These are phyloP conservation scores for Nerophis lumbriciformis DNA, from an alignment of 2,113 vertebrate species.

Conservation along the genomic window DNA sequence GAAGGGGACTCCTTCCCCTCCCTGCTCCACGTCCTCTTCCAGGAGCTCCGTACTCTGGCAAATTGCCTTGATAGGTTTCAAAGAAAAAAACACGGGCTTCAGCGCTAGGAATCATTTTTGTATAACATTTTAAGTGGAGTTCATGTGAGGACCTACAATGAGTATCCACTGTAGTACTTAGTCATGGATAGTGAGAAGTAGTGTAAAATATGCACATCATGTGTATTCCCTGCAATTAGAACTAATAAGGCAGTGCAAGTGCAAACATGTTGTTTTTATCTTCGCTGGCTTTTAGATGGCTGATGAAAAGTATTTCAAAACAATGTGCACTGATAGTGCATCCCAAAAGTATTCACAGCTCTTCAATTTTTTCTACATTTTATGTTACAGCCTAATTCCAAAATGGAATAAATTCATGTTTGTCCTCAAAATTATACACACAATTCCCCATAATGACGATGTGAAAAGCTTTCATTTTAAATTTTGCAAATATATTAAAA, in stretches of 20 bases:
- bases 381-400: too few species aligned
- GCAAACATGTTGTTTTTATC: slow-evolving; percentile 5
- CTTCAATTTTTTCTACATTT: too few species aligned
- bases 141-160: background rate
- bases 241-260: background rate
- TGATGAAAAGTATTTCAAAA: slow-evolving; percentile 24
- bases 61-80: slow-evolving; percentile 31
- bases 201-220: background rate
- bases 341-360: too few species aligned
- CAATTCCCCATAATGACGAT: too few species aligned
- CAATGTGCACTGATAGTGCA: background rate
- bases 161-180: slow-evolving; percentile 1
- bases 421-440: too few species aligned
- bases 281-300: slow-evolving; percentile 22
- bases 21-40: slow-evolving; percentile 6
- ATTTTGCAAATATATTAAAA: too few species aligned
- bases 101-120: background rate
- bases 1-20: slow-evolving; percentile 16
- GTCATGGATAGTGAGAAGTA: background rate
- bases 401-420: too few species aligned
- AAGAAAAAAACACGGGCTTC: background rate
- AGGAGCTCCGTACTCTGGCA: background rate
- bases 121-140: background rate
- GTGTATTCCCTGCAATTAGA: slow-evolving; percentile 4
- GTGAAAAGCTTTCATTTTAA: too few species aligned